Evolutionary conservation across 2,797 vertebrate species (phyloP).

Genomic region (Notolabrus celidotus): DNA sequence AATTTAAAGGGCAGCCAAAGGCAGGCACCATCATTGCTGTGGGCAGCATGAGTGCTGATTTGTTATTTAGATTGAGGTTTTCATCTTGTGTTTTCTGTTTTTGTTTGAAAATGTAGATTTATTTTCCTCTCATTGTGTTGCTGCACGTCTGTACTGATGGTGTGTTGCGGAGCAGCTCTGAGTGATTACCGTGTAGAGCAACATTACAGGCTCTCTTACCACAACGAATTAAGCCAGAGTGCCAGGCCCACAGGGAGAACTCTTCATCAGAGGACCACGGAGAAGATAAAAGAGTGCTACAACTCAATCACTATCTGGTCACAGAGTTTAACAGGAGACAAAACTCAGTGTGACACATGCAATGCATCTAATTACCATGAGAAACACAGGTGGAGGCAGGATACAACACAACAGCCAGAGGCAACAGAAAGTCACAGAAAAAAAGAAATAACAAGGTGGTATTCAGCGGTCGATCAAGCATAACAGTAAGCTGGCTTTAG

Average conservation of each 20-base stretch:
- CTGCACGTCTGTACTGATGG: constrained; percentile 31
- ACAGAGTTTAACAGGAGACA: constrained; percentile 65
- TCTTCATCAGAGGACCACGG: constrained; percentile 60
- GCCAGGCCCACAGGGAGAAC: constrained; percentile 53
- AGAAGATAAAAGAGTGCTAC: constrained; percentile 68
- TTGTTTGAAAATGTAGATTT: constrained; percentile 26
- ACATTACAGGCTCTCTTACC: constrained; percentile 68
- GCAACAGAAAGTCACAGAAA: constrained; percentile 19
- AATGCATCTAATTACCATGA: constrained; percentile 62
- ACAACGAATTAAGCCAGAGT: constrained; percentile 65
- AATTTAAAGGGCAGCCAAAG: constrained; percentile 56
- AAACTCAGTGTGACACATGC: constrained; percentile 68
- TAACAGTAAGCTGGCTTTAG: constrained; percentile 18
- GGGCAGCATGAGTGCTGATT: constrained; percentile 37
- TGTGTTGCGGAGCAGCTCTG: constrained; percentile 54
- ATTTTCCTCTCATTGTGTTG: constrained; percentile 30
- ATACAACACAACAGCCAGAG: constrained; percentile 29
- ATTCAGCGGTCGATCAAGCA: constrained; percentile 12
- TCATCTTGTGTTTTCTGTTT: constrained; percentile 32
- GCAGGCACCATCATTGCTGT: constrained; percentile 25
- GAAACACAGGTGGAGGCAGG: constrained; percentile 43
- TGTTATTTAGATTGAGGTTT: constrained; percentile 52
- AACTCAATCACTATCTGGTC: constrained; percentile 72
- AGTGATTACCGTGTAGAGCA: constrained; percentile 66
- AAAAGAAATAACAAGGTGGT: constrained; percentile 21